Evolutionary conservation across 2,113 vertebrate species (phyloP).

Genomic region (Tenrec ecaudatus): DNA sequence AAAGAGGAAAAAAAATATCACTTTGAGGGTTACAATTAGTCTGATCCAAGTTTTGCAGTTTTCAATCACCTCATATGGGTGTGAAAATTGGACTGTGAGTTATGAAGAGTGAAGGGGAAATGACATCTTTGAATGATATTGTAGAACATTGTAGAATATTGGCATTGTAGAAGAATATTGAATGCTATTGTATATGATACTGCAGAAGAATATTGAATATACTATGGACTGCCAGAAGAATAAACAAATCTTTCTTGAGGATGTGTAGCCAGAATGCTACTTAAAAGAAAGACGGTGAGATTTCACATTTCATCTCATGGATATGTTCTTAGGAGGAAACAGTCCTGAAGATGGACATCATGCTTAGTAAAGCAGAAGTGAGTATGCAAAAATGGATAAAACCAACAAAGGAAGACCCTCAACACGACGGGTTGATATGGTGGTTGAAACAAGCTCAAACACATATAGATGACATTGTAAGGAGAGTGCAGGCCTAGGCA

Average conservation of each 20-base stretch:
- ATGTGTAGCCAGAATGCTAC: background rate
- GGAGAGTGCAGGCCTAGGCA: background rate
- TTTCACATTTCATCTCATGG: background rate
- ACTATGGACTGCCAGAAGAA: background rate
- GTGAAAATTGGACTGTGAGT: background rate
- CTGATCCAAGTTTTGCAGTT: background rate
- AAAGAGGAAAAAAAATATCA: background rate
- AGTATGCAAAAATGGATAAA: background rate
- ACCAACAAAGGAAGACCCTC: background rate
- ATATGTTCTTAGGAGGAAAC: background rate
- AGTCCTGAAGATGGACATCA: background rate
- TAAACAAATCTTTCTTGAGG: background rate
- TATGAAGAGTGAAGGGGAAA: background rate
- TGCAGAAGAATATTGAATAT: no score
- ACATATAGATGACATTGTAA: background rate
- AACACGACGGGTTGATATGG: background rate
- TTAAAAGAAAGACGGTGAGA: background rate
- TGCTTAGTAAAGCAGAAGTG: background rate
- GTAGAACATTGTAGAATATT: background rate
- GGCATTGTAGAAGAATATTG: no score
- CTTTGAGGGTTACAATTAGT: background rate
- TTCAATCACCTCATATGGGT: background rate
- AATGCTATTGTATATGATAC: no score
- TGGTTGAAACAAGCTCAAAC: background rate
- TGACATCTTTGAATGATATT: background rate